Percentiles rank a stretch among this genome's conserved stretches.
Conservation (phyloP, 2,113 vertebrate genomes). For the Cottus gobio region DNA sequence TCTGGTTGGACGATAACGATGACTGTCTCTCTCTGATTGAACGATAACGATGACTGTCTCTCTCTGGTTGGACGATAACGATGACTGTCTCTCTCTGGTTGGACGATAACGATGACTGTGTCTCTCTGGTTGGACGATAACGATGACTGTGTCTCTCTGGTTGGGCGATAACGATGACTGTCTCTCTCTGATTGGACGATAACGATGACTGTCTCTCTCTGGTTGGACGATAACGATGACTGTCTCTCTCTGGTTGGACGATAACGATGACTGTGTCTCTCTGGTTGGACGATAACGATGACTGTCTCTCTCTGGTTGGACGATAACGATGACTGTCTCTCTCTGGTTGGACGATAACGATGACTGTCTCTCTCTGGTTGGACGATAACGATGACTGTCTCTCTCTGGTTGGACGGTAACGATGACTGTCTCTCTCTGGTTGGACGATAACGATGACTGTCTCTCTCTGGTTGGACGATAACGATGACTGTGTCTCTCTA, state of each 20-base stretch:
- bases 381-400: not conserved
- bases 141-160: not conserved
- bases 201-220: not conserved
- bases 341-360: conserved; percentile 35
- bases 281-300: conserved; percentile 36
- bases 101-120: too few species aligned
- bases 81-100: not conserved
- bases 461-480: conserved; percentile 27
- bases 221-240: too few species aligned
- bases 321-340: not conserved
- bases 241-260: not conserved
- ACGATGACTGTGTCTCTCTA: too few species aligned
- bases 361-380: not conserved
- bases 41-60: too few species aligned
- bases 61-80: not conserved
- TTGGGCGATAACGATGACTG: too few species aligned
- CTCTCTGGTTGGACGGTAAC: conserved; percentile 81
- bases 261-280: not conserved
- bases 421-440: too few species aligned
- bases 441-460: not conserved
- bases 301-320: not conserved
- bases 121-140: not conserved
- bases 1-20: not conserved
- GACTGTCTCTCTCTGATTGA: not conserved
- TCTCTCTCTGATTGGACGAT: not conserved